Percentiles rank a stretch among this genome's conserved stretches.
phyloP scores from a whole-genome alignment of 2,113 vertebrate genomes.

The Caloenas nicobarica region DNA sequence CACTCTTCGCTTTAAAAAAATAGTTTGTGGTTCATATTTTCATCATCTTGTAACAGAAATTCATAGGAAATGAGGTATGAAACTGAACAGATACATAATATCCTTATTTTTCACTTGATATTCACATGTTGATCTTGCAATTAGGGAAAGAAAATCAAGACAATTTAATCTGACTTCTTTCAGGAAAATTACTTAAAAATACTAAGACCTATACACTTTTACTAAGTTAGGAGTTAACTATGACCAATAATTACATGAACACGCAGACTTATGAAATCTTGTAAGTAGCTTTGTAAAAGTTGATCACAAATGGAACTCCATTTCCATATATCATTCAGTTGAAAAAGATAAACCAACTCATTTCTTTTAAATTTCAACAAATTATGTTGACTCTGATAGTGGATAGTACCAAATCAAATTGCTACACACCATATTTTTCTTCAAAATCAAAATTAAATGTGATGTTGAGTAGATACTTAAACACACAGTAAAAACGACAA shows the following conservation, averaged over 20 bases:
- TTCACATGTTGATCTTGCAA: not conserved
- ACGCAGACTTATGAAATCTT: not conserved
- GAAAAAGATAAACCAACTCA: not conserved
- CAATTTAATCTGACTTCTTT: not conserved
- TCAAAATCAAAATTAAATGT: constrained; percentile 50
- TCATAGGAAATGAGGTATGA: constrained; percentile 24
- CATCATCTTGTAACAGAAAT: constrained; percentile 62
- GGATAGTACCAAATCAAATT: constrained; percentile 1
- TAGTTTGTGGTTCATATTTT: constrained; percentile 64
- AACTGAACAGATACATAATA: not conserved
- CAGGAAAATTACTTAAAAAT: not conserved
- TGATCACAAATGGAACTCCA: not conserved
- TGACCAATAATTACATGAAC: not conserved
- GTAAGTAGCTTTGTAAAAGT: not conserved
- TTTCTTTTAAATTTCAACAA: constrained; percentile 1
- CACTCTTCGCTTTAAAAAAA: not conserved
- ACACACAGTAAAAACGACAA: constrained; percentile 61
- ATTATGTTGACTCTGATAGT: not conserved
- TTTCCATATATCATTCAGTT: not conserved
- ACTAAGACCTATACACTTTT: not conserved
- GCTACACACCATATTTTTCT: constrained; percentile 43
- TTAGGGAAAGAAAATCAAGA: not conserved
- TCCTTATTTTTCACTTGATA: not conserved
- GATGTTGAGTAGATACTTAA: constrained; percentile 66
- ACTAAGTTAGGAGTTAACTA: not conserved